phyloP scores from a whole-genome alignment of 37 sponge, comb jelly and placozoan species.

The Ephydatia muelleri region DNA sequence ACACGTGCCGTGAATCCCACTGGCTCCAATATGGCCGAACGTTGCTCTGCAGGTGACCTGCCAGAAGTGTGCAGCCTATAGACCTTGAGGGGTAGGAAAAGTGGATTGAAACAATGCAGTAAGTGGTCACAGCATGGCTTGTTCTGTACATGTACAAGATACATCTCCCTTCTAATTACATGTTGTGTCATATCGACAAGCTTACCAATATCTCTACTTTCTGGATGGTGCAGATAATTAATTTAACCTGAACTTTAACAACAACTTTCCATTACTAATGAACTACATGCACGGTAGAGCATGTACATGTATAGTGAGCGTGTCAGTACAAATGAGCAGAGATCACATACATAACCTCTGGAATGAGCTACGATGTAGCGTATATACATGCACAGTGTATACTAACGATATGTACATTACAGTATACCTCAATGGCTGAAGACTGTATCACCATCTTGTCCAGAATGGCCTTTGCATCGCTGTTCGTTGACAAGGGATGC shows the following conservation, averaged over 20 bases:
- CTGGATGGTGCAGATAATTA: too few species aligned
- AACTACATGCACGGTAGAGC: background rate
- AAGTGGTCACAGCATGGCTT: background rate
- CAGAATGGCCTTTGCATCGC: slow-evolving; percentile 9
- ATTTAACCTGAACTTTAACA: too few species aligned
- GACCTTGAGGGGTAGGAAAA: background rate
- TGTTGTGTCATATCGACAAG: too few species aligned
- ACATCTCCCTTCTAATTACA: slow-evolving; percentile 2
- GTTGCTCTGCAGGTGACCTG: background rate
- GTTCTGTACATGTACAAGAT: background rate
- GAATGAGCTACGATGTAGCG: too few species aligned
- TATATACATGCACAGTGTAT: too few species aligned
- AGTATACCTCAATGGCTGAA: slow-evolving; percentile 25
- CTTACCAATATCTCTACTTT: too few species aligned
- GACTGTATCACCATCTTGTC: slow-evolving; percentile 51
- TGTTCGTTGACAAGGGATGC: background rate
- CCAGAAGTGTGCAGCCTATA: background rate
- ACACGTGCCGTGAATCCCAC: slow-evolving; percentile 28
- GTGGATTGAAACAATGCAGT: too few species aligned
- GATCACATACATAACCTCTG: too few species aligned
- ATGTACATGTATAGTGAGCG: background rate
- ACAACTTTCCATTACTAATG: too few species aligned
- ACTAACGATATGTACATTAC: background rate
- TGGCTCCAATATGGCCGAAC: slow-evolving; percentile 38
- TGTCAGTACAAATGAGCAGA: too few species aligned